Evolutionary conservation across 2,113 vertebrate species (phyloP), one percentile per base, ranked within the genome.

Genomic region (Herpailurus yagouaroundi): DNA sequence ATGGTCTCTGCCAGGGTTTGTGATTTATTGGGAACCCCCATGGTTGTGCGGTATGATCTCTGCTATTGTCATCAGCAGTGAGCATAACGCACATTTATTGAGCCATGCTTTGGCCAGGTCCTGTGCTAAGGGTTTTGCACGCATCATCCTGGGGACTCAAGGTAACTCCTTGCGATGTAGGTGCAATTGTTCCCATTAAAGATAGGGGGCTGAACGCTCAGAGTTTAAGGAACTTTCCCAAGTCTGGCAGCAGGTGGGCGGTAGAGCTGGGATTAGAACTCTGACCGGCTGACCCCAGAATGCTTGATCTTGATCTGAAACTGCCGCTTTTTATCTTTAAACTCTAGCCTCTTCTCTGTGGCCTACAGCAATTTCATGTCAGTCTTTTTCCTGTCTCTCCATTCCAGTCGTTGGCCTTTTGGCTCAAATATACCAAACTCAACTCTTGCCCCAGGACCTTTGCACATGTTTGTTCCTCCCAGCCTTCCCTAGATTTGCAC

Each of bases 371-470:
- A 55, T 73, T 45, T 74, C 41, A 74, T 7, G 5, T n/a, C 55
- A 10, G 16, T 10, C 76, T 74, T 18, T 18, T 66, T 66, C 45
- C 36, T 81, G 25, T 64, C 16, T 36, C 19, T 92, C n/a, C 48
- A 2, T 27, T 74, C 23, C 1, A 74, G 76, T 23, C 23, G 16
- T 68, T 48, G 45, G 66, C 21, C 25, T 88, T 80, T 92, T 55
- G 68, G 55, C 48, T 93, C 76, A 66, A 19, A 57, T 64, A 13
- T 3, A 36, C 6, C 31, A 16, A 74, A 21, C n/a, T 73, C 7
- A 23, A 23, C 74, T 73, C 64, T 64, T 74, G 52, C 83, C n/a
- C 16, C 83, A 82, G 95, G 76, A 45, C 90, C 83, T 64, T 45
- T 64, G 55, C 66, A 64, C 66, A 18, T 1, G 29, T 36, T 33